Conservation (phyloP, 2,888 invertebrate genomes). For the Petrolisthes cinctipes region DNA sequence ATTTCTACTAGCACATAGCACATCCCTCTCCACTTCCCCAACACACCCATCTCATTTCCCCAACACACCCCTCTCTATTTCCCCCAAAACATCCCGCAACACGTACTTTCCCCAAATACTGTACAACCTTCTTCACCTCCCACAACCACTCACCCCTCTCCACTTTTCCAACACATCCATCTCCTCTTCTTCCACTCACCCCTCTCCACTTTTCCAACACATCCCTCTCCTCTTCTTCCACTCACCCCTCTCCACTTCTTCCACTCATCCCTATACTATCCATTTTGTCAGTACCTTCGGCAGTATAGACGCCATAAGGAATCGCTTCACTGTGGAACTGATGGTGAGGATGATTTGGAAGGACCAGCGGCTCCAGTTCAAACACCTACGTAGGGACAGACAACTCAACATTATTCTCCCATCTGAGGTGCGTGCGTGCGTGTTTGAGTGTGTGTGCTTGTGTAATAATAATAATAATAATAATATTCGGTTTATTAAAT, state of each 20-base stretch:
- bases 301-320: constrained; percentile 48
- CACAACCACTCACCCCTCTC: background rate
- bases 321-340: constrained; percentile 55
- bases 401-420: constrained; percentile 62
- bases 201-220: background rate
- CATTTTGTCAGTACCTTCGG: constrained; percentile 45
- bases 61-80: background rate
- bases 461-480: no score
- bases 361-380: constrained; percentile 55
- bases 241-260: background rate
- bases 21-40: no score
- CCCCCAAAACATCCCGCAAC: background rate
- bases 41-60: no score
- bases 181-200: background rate
- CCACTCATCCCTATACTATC: background rate
- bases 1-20: no score
- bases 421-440: constrained; percentile 33
- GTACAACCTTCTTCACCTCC: background rate
- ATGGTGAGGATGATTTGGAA: constrained; percentile 55
- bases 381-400: constrained; percentile 41
- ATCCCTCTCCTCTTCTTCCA: background rate
- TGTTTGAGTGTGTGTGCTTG: no score
- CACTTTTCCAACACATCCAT: background rate
- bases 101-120: background rate
- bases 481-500: no score